Evolutionary conservation across 2,797 vertebrate species (phyloP).

Genomic region (Chanos chanos): DNA sequence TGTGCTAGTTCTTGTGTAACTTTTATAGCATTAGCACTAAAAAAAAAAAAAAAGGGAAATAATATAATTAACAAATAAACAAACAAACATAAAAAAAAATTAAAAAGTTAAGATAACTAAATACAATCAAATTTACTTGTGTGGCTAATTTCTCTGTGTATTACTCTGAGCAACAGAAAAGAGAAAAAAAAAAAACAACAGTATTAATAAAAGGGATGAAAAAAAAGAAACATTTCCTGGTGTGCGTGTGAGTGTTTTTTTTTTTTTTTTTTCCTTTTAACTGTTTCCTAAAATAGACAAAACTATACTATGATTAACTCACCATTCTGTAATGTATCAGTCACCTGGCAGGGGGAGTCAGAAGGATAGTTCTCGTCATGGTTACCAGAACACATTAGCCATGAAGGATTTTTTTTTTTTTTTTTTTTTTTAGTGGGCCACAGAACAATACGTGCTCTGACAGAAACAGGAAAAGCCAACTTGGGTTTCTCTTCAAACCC

Average conservation of each 20-base stretch:
- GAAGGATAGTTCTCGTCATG: no score
- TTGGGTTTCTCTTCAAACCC: no score
- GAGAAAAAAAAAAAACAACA: no score
- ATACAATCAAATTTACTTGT: slow-evolving; percentile 69
- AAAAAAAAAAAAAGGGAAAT: slow-evolving; percentile 63
- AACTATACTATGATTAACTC: no score
- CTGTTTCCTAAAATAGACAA: no score
- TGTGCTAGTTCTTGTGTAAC: slow-evolving; percentile 72
- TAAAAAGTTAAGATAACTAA: slow-evolving; percentile 47
- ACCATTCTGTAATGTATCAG: no score
- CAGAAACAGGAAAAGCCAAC: no score
- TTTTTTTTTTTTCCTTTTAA: slow-evolving; percentile 2
- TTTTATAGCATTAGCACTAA: slow-evolving; percentile 71
- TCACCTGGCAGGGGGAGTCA: no score
- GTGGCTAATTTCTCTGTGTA: slow-evolving; percentile 75
- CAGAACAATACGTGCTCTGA: no score
- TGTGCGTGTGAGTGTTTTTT: slow-evolving; percentile 32
- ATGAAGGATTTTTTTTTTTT: no score
- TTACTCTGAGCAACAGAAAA: slow-evolving; percentile 60
- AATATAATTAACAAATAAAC: slow-evolving; percentile 61
- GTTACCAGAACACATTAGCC: no score
- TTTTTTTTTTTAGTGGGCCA: no score
- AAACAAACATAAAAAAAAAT: slow-evolving; percentile 36
- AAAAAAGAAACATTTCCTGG: slow-evolving; percentile 38
- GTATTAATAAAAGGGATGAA: slow-evolving; percentile 67